A percentile compares a stretch with the other conserved stretches of the same genome.
Evolutionary conservation across 1,140 invertebrate species (phyloP).

Genomic region (Orchesella cincta): DNA sequence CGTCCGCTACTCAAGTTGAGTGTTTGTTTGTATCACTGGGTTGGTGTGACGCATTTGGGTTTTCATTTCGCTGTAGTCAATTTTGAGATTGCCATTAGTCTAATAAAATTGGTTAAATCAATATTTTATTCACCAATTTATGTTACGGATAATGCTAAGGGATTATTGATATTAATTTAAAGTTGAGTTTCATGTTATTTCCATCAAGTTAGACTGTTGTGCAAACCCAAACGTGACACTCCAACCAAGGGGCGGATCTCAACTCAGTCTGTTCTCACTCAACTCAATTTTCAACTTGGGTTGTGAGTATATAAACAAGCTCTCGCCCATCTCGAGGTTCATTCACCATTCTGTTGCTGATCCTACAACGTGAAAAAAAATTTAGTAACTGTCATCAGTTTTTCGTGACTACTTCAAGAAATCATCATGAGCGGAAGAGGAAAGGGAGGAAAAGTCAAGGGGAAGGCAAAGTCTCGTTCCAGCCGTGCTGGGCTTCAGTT

Average conservation of each 20-base stretch:
- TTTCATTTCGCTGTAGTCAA: too few species aligned
- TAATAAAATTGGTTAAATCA: neutral
- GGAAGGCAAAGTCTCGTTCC: constrained; percentile 66
- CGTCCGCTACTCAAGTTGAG: too few species aligned
- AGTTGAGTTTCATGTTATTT: neutral
- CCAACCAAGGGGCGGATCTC: neutral
- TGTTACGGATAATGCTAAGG: neutral
- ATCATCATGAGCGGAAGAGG: constrained; percentile 62
- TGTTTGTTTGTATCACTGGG: too few species aligned
- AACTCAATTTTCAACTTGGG: neutral
- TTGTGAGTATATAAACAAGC: neutral
- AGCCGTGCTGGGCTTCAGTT: too few species aligned
- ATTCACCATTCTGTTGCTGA: too few species aligned
- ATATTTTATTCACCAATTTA: neutral
- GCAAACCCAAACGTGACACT: neutral
- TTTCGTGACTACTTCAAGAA: too few species aligned
- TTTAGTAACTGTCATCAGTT: too few species aligned
- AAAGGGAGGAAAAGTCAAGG: constrained; percentile 67
- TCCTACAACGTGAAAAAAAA: too few species aligned
- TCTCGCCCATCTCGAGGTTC: too few species aligned
- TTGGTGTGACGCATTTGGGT: too few species aligned
- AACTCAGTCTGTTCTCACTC: neutral
- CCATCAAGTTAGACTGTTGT: neutral
- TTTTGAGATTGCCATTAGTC: neutral
- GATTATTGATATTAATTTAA: neutral